phyloP scores from a whole-genome alignment of 2,888 invertebrate genomes.

The Thymelicus acteon region DNA sequence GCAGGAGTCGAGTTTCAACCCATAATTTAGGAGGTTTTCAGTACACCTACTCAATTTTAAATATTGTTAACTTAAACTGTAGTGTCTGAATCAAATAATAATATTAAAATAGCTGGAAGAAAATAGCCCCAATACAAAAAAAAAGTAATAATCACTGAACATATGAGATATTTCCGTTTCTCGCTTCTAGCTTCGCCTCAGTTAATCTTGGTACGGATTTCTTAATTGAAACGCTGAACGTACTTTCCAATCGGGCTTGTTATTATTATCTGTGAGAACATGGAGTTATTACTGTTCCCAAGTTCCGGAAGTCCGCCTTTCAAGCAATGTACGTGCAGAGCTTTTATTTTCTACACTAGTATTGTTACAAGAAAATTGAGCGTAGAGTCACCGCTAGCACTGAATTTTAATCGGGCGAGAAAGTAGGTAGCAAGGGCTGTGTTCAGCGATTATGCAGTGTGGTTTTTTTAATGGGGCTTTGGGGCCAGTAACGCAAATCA shows the following conservation, averaged over 20 bases:
- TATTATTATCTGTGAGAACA: constrained; percentile 39
- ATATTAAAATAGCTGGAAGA: too few relatives aligned
- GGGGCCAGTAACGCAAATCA: neutral
- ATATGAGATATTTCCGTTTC: too few relatives aligned
- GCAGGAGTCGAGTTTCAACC: too few relatives aligned
- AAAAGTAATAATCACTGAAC: too few relatives aligned
- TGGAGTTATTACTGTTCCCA: constrained; percentile 61
- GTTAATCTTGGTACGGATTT: constrained; percentile 3
- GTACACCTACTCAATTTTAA: too few relatives aligned
- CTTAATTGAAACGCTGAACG: constrained; percentile 10
- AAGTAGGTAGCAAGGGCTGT: constrained; percentile 57
- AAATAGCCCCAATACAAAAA: too few relatives aligned
- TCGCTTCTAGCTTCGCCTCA: too few relatives aligned
- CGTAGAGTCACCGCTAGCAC: constrained; percentile 66
- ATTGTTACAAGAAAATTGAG: constrained; percentile 77
- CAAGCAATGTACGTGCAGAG: constrained; percentile 75
- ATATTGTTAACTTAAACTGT: too few relatives aligned
- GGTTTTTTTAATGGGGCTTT: constrained; percentile 60
- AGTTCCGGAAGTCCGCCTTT: constrained; percentile 73
- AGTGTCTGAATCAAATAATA: too few relatives aligned
- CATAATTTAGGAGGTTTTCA: too few relatives aligned
- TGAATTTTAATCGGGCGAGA: constrained; percentile 79
- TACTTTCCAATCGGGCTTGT: constrained; percentile 7
- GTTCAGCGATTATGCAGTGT: constrained; percentile 78
- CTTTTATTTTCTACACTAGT: constrained; percentile 77